Evolutionary conservation across 2,888 invertebrate species (phyloP).

Genomic region (Athalia circularis): DNA sequence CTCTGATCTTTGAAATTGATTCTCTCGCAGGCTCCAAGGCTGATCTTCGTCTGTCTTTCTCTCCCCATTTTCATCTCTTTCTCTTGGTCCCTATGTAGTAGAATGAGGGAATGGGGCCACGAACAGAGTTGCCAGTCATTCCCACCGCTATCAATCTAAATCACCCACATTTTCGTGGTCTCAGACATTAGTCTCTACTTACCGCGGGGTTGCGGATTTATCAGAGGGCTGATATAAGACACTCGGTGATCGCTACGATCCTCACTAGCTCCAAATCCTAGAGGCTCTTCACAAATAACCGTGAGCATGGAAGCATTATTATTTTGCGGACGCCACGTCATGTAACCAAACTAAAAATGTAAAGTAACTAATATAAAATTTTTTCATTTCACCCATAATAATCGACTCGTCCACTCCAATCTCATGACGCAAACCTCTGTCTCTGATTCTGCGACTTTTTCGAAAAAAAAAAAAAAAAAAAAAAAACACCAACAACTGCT

Average conservation of each 20-base stretch:
- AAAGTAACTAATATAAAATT: too few relatives aligned
- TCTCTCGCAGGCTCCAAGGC: not conserved
- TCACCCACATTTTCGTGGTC: slow-evolving; percentile 44
- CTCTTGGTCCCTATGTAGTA: slow-evolving; percentile 2
- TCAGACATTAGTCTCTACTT: slow-evolving; percentile 40
- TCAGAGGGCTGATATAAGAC: not conserved
- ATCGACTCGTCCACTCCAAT: too few relatives aligned
- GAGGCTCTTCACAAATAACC: not conserved
- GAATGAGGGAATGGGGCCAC: slow-evolving; percentile 12
- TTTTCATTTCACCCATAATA: too few relatives aligned
- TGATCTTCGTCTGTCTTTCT: not conserved
- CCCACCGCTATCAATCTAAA: slow-evolving; percentile 47
- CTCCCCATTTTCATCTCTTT: not conserved
- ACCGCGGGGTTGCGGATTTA: slow-evolving; percentile 15
- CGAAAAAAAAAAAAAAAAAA: too few relatives aligned
- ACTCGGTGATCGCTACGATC: slow-evolving; percentile 9
- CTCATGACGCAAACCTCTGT: too few relatives aligned
- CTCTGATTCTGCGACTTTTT: not conserved
- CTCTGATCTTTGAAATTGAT: slow-evolving; percentile 43
- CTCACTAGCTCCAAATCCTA: not conserved
- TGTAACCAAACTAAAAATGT: not conserved
- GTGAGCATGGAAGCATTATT: too few relatives aligned
- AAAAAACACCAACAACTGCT: not conserved
- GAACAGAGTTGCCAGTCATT: slow-evolving; percentile 42
- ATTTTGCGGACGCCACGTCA: not conserved